Evolutionary conservation across 2,113 vertebrate genomes (phyloP), one percentile per base, ranked within the genome.

Genomic region (Drymodes brunneopygia): DNA sequence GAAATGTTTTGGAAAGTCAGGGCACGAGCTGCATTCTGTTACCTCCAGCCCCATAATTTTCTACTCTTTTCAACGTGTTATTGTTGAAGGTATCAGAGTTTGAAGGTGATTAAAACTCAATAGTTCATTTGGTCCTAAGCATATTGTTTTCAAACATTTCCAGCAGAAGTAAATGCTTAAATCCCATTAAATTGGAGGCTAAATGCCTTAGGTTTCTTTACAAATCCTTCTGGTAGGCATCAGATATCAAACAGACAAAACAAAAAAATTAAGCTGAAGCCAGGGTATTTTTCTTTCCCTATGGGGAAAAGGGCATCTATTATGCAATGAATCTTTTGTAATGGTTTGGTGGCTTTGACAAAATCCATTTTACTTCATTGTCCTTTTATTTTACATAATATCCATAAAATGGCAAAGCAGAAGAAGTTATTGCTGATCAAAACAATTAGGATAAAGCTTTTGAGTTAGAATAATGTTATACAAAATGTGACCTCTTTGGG

Each of bases 281-380:
- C 90, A 92, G 88, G 86, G 86, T 94, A 93, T 91, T 97, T 95
- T 96, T 96, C 83, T 93, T 86, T 83, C 88, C 77, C 84, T 91
- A 72, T 87, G 86, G 94, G 94, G 81, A 94, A 95, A 95, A 96
- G 91, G 89, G 72, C 74, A 94, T 89, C 75, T 61, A 85, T 97
- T 96, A 95, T 95, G 91, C 93, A 96, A 95, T 78, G 85, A 86
- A 84, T 96, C 92, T 96, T 95, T 96, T 96, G 65, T 96, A 95
- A 95, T 94, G 86, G 82, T 93, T 94, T 97, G 90, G 94, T 96
- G 94, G 95, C 90, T 96, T 92, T 95, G 69, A 94, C 92, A 94
- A 97, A 94, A 96, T 92, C 86, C 88, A 79, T 95, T 96, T 96
- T 92, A 86, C 24, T 96, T 92, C 94, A 92, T 96, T 96, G 53